These are phyloP conservation scores for Chaitophorus viminalis DNA, from an alignment of 2,888 invertebrate genomes.

Conservation along the genomic window DNA sequence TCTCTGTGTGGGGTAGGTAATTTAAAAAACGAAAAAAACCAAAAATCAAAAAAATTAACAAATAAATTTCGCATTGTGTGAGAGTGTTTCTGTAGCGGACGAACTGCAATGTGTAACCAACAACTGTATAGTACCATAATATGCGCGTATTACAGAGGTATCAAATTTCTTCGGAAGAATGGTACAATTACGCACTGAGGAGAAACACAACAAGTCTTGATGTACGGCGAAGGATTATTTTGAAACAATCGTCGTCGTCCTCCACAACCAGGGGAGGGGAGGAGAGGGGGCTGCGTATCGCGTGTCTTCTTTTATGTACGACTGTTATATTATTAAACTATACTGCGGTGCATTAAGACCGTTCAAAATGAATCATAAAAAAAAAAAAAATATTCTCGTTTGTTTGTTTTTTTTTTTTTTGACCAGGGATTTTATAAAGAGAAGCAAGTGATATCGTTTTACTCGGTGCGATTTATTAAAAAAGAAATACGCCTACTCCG, in stretches of 20 bases:
- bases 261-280: neutral
- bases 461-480: constrained; percentile 20
- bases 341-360: neutral
- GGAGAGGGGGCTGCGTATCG: too few relatives aligned
- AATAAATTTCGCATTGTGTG: neutral
- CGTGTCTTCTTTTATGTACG: constrained; percentile 1
- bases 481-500: neutral
- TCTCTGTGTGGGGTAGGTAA: neutral
- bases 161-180: constrained; percentile 24
- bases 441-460: constrained; percentile 35
- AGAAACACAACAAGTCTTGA: constrained; percentile 39
- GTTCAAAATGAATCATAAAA: constrained; percentile 41
- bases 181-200: constrained; percentile 30
- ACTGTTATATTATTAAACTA: neutral
- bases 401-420: neutral
- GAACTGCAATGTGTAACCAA: neutral
- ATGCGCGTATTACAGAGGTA: neutral
- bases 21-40: neutral
- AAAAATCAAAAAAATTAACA: neutral
- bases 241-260: neutral
- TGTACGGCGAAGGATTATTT: constrained; percentile 18
- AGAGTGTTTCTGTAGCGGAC: neutral
- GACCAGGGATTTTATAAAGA: constrained; percentile 1
- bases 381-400: neutral
- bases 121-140: neutral